Conservation (phyloP, 2,113 vertebrate species). For the Camelus dromedarius region DNA sequence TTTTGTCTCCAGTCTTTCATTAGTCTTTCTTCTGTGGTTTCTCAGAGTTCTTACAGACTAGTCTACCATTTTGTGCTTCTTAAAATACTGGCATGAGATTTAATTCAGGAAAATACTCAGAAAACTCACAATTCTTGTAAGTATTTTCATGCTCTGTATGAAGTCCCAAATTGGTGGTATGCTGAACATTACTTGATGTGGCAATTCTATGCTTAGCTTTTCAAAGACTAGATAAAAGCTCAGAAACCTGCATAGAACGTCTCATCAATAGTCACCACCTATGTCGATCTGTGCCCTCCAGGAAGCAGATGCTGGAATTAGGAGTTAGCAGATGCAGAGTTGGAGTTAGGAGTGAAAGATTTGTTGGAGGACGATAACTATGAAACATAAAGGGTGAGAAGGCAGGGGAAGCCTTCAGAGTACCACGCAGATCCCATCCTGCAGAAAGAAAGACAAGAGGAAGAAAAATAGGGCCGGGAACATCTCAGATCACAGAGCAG, state of each 20-base stretch:
- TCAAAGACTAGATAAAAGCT: conserved; percentile 11
- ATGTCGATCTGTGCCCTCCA: not conserved
- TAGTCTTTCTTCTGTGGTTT: not conserved
- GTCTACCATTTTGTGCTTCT: not conserved
- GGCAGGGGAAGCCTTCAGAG: not conserved
- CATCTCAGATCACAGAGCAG: not conserved
- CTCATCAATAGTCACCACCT: not conserved
- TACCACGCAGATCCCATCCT: not conserved
- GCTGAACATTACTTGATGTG: not conserved
- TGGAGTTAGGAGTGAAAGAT: not conserved
- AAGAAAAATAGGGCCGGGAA: not conserved
- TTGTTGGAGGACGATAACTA: not conserved
- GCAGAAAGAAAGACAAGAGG: not conserved
- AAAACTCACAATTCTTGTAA: conserved; percentile 6
- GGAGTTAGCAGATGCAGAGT: not conserved
- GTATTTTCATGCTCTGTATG: not conserved
- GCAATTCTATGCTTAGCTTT: conserved; percentile 29
- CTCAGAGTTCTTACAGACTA: not conserved
- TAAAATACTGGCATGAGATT: conserved; percentile 19
- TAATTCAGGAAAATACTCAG: not conserved
- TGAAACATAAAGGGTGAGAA: not conserved
- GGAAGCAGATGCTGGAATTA: not conserved
- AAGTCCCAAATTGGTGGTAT: not conserved
- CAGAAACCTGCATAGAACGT: not conserved
- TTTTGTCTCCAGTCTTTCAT: not conserved